These are phyloP conservation scores for Lissocephala sabroskyi DNA, from an alignment of 2,888 invertebrate species.

Conservation along the genomic window DNA sequence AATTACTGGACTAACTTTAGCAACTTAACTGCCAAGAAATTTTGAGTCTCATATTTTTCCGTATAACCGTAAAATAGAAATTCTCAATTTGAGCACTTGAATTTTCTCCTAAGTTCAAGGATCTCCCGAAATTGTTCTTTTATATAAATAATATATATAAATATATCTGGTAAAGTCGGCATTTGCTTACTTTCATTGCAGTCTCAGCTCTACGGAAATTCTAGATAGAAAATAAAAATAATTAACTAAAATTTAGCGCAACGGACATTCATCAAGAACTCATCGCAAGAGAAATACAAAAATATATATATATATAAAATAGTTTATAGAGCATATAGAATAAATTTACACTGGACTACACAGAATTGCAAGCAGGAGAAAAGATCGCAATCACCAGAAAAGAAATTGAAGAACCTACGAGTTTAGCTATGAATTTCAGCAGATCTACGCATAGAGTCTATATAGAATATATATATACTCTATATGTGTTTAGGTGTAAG, in stretches of 20 bases:
- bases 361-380: constrained; percentile 6
- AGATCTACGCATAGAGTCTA: no score
- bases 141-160: no score
- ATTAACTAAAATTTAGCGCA: constrained; percentile 48
- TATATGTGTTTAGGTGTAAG: neutral
- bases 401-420: constrained; percentile 4
- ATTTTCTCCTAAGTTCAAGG: no score
- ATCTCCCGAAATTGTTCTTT: no score
- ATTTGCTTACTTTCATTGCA: no score
- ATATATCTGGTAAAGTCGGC: no score
- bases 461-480: constrained; percentile 2
- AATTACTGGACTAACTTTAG: neutral
- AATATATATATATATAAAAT: neutral
- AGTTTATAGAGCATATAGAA: neutral
- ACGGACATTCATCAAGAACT: constrained; percentile 53
- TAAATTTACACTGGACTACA: constrained; percentile 2
- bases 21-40: constrained; percentile 16
- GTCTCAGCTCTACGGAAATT: no score
- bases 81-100: no score
- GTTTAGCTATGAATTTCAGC: constrained; percentile 12
- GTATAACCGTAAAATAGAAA: no score
- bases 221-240: constrained; percentile 3
- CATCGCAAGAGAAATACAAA: constrained; percentile 40
- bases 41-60: neutral
- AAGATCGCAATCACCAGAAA: constrained; percentile 10